Conservation (phyloP, 2,888 invertebrate species). For the Noctua fimbriata region DNA sequence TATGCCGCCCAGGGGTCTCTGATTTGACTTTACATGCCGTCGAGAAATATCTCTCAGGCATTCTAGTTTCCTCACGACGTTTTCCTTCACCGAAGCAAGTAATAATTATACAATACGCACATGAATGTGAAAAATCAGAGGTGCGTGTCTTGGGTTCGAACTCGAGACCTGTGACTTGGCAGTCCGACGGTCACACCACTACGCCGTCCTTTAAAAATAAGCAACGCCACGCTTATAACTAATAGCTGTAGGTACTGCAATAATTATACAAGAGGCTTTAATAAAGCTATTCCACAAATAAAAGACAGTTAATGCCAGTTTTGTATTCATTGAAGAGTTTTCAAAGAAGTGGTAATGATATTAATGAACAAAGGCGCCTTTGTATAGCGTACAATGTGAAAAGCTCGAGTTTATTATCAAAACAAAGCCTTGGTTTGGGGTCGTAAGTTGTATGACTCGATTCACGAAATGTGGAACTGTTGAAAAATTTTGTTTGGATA, state of each 20-base stretch:
- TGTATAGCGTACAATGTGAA: constrained; percentile 46
- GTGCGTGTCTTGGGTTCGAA: too few species aligned
- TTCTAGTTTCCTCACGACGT: too few species aligned
- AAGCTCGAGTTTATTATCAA: constrained; percentile 47
- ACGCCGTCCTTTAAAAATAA: background rate
- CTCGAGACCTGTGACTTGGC: too few species aligned
- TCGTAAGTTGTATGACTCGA: constrained; percentile 24
- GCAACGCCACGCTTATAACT: background rate
- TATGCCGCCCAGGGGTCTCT: too few species aligned
- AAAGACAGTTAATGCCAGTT: constrained; percentile 12
- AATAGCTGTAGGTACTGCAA: background rate
- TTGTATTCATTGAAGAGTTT: constrained; percentile 47
- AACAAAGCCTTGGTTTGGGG: constrained; percentile 44
- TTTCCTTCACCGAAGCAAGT: too few species aligned
- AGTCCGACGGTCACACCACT: too few species aligned
- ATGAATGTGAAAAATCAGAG: too few species aligned
- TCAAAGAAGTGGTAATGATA: constrained; percentile 38
- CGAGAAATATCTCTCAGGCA: too few species aligned
- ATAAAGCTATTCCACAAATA: constrained; percentile 5
- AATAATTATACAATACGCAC: too few species aligned
- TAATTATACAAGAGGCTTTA: constrained; percentile 9
- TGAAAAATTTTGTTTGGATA: background rate
- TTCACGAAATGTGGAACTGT: constrained; percentile 25
- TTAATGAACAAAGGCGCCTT: constrained; percentile 53
- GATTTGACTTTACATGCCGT: too few species aligned